Evolutionary conservation across 2,113 vertebrate species (phyloP).

Genomic region (Litocranius walleri): DNA sequence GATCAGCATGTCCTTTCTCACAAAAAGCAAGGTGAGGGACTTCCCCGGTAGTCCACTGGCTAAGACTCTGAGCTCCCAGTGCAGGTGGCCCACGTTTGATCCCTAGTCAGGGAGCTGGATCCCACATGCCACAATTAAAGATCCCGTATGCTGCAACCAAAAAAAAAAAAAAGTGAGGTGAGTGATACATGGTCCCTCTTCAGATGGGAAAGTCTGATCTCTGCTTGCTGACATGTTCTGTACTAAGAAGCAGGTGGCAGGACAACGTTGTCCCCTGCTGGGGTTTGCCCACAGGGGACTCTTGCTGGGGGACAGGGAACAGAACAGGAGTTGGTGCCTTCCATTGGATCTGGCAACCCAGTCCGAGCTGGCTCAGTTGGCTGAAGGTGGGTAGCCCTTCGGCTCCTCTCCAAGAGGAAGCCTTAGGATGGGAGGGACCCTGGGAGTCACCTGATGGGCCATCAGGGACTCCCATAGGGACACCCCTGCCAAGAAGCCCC

Average conservation of each 20-base stretch:
- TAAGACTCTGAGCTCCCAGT: not conserved
- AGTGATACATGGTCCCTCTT: not conserved
- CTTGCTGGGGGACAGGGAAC: not conserved
- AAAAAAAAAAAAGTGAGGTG: not conserved
- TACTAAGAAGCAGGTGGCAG: slow-evolving; percentile 13
- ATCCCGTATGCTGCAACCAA: not conserved
- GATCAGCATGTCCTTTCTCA: not conserved
- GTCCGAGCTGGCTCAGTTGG: not conserved
- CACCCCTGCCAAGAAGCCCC: too few species aligned
- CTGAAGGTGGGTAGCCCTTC: fast-evolving
- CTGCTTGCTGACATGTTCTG: not conserved
- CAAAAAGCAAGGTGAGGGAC: not conserved
- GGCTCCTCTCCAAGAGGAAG: not conserved
- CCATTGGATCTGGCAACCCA: not conserved
- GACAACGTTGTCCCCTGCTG: not conserved
- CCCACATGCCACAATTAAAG: not conserved
- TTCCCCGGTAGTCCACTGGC: not conserved
- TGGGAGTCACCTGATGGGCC: not conserved
- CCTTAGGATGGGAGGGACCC: not conserved
- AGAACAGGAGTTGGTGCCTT: not conserved
- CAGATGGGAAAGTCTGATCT: not conserved
- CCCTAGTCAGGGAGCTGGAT: not conserved
- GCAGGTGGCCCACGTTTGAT: not conserved
- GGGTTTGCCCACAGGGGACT: not conserved
- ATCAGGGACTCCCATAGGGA: not conserved